Conservation (phyloP, 2,797 vertebrate species). For the Steatocranus sp. region DNA sequence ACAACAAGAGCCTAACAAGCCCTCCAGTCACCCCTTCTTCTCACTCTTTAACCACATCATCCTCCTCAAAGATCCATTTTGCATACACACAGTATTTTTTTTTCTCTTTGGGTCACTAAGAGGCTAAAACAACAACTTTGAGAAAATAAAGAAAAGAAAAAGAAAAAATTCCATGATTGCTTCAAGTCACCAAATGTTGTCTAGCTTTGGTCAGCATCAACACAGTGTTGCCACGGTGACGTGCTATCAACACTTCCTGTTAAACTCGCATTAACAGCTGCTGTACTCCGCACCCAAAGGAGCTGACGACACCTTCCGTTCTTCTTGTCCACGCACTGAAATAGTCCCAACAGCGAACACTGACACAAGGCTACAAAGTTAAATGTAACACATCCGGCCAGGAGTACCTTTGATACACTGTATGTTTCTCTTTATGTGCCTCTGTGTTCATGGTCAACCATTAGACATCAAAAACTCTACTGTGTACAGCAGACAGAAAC, state of each 20-base stretch:
- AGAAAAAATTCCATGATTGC: neutral
- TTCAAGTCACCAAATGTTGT: slow-evolving; percentile 14
- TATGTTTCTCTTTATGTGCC: neutral
- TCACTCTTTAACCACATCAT: neutral
- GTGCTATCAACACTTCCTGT: slow-evolving; percentile 57
- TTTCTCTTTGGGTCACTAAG: neutral
- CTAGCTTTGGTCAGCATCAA: slow-evolving; percentile 43
- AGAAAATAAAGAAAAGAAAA: neutral
- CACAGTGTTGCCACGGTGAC: slow-evolving; percentile 35
- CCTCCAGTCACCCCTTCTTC: neutral
- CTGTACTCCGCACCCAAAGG: neutral
- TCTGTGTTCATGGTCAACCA: neutral
- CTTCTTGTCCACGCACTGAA: neutral
- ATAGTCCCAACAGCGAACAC: neutral
- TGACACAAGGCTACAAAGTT: neutral
- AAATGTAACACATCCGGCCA: neutral
- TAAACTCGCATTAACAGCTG: slow-evolving; percentile 27
- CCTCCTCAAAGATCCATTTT: neutral
- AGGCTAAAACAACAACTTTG: neutral
- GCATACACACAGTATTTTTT: neutral
- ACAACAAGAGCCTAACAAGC: neutral
- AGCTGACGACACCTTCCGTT: neutral
- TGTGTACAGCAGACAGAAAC: neutral
- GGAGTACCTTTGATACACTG: neutral
- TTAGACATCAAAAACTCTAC: neutral